Evolutionary conservation across 37 sponge, comb jelly and placozoan species (phyloP).

Genomic region (Corticium candelabrum): DNA sequence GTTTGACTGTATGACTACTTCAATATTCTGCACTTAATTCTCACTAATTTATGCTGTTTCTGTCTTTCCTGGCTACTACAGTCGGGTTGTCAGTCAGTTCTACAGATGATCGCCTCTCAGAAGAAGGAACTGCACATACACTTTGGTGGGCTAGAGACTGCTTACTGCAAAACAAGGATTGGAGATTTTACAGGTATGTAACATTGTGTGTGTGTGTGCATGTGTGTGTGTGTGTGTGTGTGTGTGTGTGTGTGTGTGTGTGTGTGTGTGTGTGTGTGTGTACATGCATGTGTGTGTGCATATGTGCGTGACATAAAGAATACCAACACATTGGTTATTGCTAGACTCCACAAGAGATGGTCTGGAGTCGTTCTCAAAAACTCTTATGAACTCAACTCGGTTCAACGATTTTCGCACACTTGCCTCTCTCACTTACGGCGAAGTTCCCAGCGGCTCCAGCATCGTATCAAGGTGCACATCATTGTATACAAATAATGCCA

Average conservation of each 20-base stretch:
- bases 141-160: neutral
- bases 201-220: no score
- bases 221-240: neutral
- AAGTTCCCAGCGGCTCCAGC: neutral
- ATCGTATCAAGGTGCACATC: neutral
- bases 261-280: neutral
- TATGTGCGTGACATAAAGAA: no score
- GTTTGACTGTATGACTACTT: conserved; percentile 28
- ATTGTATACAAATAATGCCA: no score
- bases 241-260: neutral
- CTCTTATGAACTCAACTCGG: neutral
- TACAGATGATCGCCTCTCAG: neutral
- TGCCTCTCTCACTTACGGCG: neutral
- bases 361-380: neutral
- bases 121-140: conserved; percentile 1
- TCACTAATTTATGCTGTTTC: no score
- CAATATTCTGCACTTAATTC: no score
- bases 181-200: neutral
- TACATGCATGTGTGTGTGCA: no score
- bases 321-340: no score
- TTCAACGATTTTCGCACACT: neutral
- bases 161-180: neutral
- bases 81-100: no score
- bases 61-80: no score
- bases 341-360: neutral